Base-by-base conservation (phyloP, 2,113 vertebrate species). In the Galemys pyrenaicus region DNA sequence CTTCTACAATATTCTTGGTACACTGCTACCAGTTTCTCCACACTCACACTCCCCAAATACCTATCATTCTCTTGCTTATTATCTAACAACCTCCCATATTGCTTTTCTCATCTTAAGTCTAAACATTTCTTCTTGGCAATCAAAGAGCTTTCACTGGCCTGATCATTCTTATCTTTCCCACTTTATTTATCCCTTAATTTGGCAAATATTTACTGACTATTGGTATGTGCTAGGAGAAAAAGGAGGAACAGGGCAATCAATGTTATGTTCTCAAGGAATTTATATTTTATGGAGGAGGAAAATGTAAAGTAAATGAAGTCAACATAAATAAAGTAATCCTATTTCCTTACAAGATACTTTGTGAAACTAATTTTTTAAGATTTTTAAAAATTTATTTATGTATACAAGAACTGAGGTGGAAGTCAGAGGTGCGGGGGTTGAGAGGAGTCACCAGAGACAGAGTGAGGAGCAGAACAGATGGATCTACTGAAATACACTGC, bases 181-280 rank as follows among this genome's bases (percentile, higher is more conserved):
- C n/a, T 93, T 71, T 68, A 24, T 78, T 86, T 41, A 54, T 37
- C 35, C 32, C 91, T 91, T 39, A 56, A 74, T 17, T 74, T 79
- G 79, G 89, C 75, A 84, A 87, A 80, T 87, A 92, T 46, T 75
- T 86, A 49, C 44, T 87, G 91, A 71, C 56, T n/a, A 12, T 67
- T 65, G 30, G 28, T 44, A 75, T 51, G 32, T 35, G 26, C 65
- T 39, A 81, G 56, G 54, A 80, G 71, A 87, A 56, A 58, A 90
- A 75, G 26, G 93, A 70, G 44, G 26, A 92, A 78, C 12, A 60
- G 26, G 73, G 41, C 13, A 20, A 71, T 65, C 49, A 67, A 56
- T 49, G 35, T 41, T 44, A 15, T 60, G 28, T 88, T 92, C 46
- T 73, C 28, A 49, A 78, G 39, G 60, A 71, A 12, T 60, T 67